Evolutionary conservation across 2,797 vertebrate species (phyloP).

Genomic region (Amazona ochrocephala): DNA sequence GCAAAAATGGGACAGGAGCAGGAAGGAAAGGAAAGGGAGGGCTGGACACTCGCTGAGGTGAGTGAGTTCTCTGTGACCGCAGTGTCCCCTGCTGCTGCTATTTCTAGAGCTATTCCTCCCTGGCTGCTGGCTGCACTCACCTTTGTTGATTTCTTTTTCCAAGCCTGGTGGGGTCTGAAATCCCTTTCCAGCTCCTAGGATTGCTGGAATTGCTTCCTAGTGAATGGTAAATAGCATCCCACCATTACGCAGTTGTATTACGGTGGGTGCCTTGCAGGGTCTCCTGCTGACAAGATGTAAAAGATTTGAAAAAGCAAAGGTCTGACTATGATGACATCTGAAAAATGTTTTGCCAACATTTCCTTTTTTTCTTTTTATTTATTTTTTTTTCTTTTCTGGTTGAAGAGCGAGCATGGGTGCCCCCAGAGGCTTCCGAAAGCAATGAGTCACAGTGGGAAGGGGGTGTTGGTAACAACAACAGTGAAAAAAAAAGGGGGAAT

Average conservation of each 20-base stretch:
- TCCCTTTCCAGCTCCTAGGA: neutral
- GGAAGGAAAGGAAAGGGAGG: neutral
- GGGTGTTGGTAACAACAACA: conserved; percentile 5
- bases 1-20: neutral
- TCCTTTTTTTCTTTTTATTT: neutral
- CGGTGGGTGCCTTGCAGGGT: neutral
- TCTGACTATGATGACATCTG: conserved; percentile 1
- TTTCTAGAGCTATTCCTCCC: conserved; percentile 2
- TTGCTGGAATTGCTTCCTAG: neutral
- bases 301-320: neutral
- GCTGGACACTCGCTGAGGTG: neutral
- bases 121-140: neutral
- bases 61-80: neutral
- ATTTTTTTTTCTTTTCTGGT: neutral
- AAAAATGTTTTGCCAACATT: conserved; percentile 33
- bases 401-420: neutral
- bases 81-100: neutral
- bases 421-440: conserved; percentile 14
- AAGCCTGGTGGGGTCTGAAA: neutral
- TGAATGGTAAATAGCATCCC: neutral
- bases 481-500: neutral
- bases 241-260: neutral
- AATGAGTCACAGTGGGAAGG: conserved; percentile 21
- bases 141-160: neutral
- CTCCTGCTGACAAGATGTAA: neutral